phyloP scores from a whole-genome alignment of 2,113 vertebrate genomes.

The Podarcis raffonei region DNA sequence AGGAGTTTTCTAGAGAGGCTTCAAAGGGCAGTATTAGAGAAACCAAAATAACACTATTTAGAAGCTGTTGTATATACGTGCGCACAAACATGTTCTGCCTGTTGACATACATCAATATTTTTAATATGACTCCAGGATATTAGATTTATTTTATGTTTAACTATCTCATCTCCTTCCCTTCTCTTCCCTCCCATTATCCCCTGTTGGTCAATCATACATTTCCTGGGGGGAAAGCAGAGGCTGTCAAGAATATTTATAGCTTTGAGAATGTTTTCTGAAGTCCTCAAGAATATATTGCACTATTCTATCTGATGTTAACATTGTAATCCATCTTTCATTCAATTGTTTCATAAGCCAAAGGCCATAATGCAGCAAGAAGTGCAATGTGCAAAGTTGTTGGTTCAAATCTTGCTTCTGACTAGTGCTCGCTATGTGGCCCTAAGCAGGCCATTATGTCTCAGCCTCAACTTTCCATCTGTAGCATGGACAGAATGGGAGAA shows the following conservation, averaged over 20 bases:
- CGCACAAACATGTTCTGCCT: neutral
- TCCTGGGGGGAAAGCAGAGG: neutral
- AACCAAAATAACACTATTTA: neutral
- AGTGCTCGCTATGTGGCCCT: neutral
- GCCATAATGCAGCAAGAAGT: neutral
- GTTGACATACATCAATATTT: conserved; percentile 1
- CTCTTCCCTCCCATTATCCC: neutral
- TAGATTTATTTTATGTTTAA: neutral
- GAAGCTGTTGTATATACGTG: neutral
- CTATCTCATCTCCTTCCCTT: neutral
- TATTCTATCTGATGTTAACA: conserved; percentile 11
- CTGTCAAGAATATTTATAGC: neutral
- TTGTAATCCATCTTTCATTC: conserved; percentile 7
- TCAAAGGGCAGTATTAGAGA: neutral
- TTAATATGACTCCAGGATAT: conserved; percentile 23
- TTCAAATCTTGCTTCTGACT: neutral
- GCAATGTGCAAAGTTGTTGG: neutral
- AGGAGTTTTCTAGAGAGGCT: neutral
- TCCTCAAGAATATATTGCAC: neutral
- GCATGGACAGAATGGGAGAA: too few species aligned
- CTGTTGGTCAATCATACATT: neutral
- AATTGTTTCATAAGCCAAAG: neutral
- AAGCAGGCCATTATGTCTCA: neutral
- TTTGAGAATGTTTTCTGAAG: neutral
- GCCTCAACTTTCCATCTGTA: neutral